Conservation (phyloP, 2,797 vertebrate species). For the Hydrocynus forskahlii region DNA sequence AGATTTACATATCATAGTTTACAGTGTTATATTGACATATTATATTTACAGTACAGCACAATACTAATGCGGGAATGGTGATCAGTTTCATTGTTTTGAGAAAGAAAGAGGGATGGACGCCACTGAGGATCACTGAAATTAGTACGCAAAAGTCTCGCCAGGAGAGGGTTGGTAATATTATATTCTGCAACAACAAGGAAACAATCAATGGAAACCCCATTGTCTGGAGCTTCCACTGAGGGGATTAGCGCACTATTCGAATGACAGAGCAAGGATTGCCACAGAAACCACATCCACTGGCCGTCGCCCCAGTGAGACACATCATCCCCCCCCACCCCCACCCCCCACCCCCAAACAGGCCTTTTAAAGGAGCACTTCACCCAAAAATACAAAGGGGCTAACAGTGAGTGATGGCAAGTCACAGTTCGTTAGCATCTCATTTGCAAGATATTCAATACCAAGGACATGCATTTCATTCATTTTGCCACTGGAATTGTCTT, state of each 20-base stretch:
- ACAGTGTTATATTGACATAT: no score
- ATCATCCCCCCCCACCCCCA: conserved; percentile 1
- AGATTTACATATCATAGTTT: no score
- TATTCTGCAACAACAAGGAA: conserved; percentile 13
- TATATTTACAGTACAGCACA: no score
- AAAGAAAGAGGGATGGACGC: neutral
- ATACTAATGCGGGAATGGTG: no score
- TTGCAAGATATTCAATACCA: neutral
- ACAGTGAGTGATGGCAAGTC: neutral
- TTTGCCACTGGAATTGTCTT: neutral
- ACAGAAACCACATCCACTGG: conserved; percentile 56
- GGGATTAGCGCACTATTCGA: conserved; percentile 32
- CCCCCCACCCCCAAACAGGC: neutral
- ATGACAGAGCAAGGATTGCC: conserved; percentile 28
- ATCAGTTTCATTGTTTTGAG: neutral
- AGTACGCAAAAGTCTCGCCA: neutral
- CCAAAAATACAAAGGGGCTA: neutral
- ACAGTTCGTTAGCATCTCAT: neutral
- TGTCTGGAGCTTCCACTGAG: conserved; percentile 16
- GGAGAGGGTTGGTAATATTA: neutral
- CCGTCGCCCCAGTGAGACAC: conserved; percentile 1
- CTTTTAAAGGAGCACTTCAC: conserved; percentile 12
- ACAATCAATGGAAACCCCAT: conserved; percentile 16
- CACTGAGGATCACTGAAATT: neutral
- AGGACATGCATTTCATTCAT: neutral